Base-by-base conservation (phyloP, 2,888 invertebrate genomes). In the Cheilosia variabilis region DNA sequence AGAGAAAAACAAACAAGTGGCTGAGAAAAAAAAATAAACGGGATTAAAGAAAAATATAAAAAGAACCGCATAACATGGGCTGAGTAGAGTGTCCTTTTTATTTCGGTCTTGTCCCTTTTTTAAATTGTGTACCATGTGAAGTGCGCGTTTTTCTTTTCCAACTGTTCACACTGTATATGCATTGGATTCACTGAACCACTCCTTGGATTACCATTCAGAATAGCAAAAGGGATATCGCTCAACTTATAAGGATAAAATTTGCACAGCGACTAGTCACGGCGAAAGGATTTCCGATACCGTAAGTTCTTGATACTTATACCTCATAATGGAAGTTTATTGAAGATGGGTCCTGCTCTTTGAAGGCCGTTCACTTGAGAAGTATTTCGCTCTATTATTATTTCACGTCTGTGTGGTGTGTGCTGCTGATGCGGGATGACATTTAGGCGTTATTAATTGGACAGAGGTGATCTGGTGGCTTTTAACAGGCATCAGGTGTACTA, bases 171-270 rank as follows among this genome's bases (percentile, higher is more conserved):
- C 37, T 57, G 45, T 65, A 47, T 34, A 47, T 34, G 15, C n/a
- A 57, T 65, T 55, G 13, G 13, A 4, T 53, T 58, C 47, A 9
- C 15, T 31, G 43, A n/a, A 58, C 62, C 69, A 84, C 75, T 65
- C 57, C 58, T 80, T 60, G 84, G 84, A 80, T 84, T 80, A 79
- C 52, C 27, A 69, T 57, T 79, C 22, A 22, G 71, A 65, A 24
- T 31, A 45, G 31, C 62, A 55, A 52, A 65, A 31, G 19, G 79
- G 58, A 79, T 79, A 79, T 37, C 43, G 31, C 34, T 52, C 50
- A 27, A 52, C 31, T 37, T 27, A 57, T 2, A 68, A 73, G 83
- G 73, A 79, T 84, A 79, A 69, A 2, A 55, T 31, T 5, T 41
- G 27, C 41, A 47, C 19, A 58, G 13, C 13, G 45, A 63, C 57